Conservation (phyloP, 2,888 invertebrate species). For the Cephus pygmeus region DNA sequence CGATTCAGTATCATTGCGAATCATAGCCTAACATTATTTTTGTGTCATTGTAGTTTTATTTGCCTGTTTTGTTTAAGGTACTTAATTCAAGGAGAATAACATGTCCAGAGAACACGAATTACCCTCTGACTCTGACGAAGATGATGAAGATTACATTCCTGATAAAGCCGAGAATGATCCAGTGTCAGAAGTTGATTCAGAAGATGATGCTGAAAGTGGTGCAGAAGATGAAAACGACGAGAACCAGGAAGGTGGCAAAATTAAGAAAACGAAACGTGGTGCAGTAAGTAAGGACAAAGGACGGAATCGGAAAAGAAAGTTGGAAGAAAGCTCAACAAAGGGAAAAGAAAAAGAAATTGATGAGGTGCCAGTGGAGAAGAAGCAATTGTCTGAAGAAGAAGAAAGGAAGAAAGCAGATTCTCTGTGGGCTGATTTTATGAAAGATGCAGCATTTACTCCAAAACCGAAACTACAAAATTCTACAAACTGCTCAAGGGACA, state of each 20-base stretch:
- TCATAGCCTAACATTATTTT: not conserved
- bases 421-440: conserved; percentile 83
- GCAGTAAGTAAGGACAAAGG: conserved; percentile 30
- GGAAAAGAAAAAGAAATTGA: conserved; percentile 36
- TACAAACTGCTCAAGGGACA: conserved; percentile 31
- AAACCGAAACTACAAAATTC: conserved; percentile 20
- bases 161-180: conserved; percentile 71
- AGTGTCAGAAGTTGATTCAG: conserved; percentile 76
- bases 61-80: not conserved
- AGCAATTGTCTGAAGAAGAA: conserved; percentile 69
- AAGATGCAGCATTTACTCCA: conserved; percentile 69
- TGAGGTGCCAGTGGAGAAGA: conserved; percentile 52
- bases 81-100: conserved; percentile 7
- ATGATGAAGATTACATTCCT: conserved; percentile 84
- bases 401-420: conserved; percentile 80
- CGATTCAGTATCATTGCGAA: not conserved
- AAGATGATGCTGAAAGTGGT: conserved; percentile 73
- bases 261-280: conserved; percentile 40
- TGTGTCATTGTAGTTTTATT: not conserved
- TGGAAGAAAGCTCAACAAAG: conserved; percentile 11
- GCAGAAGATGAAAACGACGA: conserved; percentile 68
- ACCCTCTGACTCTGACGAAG: conserved; percentile 77
- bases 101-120: conserved; percentile 67
- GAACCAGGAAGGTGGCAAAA: conserved; percentile 41
- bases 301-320: conserved; percentile 20